phyloP scores from a whole-genome alignment of 2,797 vertebrate species.

The Hemibagrus guttatus region DNA sequence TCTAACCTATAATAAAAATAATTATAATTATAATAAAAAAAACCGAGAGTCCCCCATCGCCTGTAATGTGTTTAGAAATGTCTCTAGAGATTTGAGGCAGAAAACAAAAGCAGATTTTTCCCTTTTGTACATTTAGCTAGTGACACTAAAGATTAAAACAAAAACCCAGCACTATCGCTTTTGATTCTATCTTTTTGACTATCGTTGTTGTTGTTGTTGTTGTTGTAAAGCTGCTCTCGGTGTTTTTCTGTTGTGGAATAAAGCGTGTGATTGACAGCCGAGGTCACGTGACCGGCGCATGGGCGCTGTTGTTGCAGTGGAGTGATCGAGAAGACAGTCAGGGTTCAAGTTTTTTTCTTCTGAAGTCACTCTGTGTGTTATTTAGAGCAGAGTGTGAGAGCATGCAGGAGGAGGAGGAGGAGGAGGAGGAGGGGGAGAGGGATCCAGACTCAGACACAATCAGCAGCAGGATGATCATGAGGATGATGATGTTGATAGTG shows the following conservation, averaged over 20 bases:
- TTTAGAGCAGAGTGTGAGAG: conserved; percentile 2
- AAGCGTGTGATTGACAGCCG: conserved; percentile 5
- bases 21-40: not conserved
- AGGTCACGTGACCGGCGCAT: conserved; percentile 1
- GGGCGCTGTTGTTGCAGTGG: no score
- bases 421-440: not conserved
- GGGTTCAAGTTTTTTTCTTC: not conserved
- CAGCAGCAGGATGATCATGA: not conserved
- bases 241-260: not conserved
- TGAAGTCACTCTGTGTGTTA: not conserved
- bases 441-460: not conserved
- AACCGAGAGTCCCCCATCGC: not conserved
- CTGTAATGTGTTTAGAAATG: not conserved
- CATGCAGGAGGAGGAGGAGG: not conserved
- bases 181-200: no score
- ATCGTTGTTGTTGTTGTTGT: no score
- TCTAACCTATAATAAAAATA: not conserved
- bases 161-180: no score
- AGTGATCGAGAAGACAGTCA: not conserved
- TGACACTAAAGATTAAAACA: not conserved
- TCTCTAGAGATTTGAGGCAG: not conserved
- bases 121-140: not conserved
- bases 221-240: no score
- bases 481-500: not conserved
- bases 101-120: not conserved